Evolutionary conservation across 2,113 vertebrate species (phyloP).

Genomic region (Speoplatyrhinus poulsoni): DNA sequence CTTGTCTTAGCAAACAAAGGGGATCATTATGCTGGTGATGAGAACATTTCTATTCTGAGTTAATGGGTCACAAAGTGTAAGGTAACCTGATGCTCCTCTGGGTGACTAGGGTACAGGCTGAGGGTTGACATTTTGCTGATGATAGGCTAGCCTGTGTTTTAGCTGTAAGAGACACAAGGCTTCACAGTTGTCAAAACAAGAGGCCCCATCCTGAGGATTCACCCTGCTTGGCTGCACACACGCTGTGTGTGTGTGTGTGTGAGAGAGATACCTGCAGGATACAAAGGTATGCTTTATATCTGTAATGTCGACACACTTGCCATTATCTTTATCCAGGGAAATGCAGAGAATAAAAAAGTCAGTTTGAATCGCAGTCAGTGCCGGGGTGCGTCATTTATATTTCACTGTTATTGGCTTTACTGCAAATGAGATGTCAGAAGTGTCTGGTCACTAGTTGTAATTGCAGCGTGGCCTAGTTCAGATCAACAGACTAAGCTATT

Average conservation of each 20-base stretch:
- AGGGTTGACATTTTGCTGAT: constrained; percentile 64
- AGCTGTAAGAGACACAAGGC: constrained; percentile 73
- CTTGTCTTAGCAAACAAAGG: constrained; percentile 75
- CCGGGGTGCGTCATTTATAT: too few relatives aligned
- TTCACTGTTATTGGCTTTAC: too few relatives aligned
- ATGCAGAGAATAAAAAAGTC: too few relatives aligned
- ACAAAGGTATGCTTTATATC: background rate
- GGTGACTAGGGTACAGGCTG: constrained; percentile 48
- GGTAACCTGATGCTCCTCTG: constrained; percentile 70
- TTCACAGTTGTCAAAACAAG: constrained; percentile 79
- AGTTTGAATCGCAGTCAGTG: too few relatives aligned
- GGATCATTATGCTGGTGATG: constrained; percentile 64
- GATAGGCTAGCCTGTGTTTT: constrained; percentile 68
- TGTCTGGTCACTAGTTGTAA: too few relatives aligned
- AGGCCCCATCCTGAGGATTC: constrained; percentile 64
- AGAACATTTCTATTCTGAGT: constrained; percentile 76
- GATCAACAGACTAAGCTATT: background rate
- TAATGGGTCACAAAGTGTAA: constrained; percentile 67
- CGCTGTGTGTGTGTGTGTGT: background rate
- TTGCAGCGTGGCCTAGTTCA: too few relatives aligned
- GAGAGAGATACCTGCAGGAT: background rate
- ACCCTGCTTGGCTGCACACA: constrained; percentile 49
- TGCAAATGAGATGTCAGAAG: too few relatives aligned
- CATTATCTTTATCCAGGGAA: too few relatives aligned
- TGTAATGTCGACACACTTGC: too few relatives aligned